These are phyloP conservation scores for Electrophaes corylata DNA, from an alignment of 2,888 invertebrate species.

Conservation along the genomic window DNA sequence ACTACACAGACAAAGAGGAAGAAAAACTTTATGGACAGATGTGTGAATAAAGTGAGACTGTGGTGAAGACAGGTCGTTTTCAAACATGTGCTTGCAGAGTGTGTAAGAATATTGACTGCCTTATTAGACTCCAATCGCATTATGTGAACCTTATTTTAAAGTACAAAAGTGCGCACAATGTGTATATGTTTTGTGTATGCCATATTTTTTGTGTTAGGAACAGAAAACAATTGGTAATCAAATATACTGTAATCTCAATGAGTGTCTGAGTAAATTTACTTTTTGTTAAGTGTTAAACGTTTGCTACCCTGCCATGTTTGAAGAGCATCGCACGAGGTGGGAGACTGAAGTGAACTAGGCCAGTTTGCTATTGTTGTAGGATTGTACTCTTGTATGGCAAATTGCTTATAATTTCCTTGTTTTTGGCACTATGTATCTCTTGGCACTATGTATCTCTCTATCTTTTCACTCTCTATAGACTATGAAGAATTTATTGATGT, in stretches of 20 bases:
- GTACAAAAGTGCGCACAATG: conserved; percentile 81
- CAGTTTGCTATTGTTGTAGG: conserved; percentile 77
- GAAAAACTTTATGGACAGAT: conserved; percentile 93
- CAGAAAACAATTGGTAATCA: conserved; percentile 64
- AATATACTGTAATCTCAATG: conserved; percentile 79
- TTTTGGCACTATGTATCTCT: conserved; percentile 68
- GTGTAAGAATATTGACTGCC: conserved; percentile 69
- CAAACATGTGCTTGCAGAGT: conserved; percentile 65
- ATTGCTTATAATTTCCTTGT: conserved; percentile 64
- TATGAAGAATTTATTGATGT: conserved; percentile 68
- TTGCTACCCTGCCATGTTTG: conserved; percentile 74
- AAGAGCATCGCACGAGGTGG: conserved; percentile 75
- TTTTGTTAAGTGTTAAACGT: conserved; percentile 57
- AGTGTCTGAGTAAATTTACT: conserved; percentile 66
- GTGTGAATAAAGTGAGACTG: conserved; percentile 92
- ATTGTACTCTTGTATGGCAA: conserved; percentile 80
- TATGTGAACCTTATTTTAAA: conserved; percentile 76
- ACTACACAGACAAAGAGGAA: conserved; percentile 86
- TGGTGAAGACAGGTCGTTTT: conserved; percentile 79
- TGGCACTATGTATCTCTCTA: conserved; percentile 71
- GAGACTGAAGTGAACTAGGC: conserved; percentile 46
- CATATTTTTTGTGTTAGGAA: conserved; percentile 57
- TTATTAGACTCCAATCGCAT: conserved; percentile 73
- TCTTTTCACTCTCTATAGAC: conserved; percentile 78
- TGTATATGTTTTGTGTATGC: conserved; percentile 80